Conservation (phyloP, 2,113 vertebrate genomes). For the Agelaius phoeniceus region DNA sequence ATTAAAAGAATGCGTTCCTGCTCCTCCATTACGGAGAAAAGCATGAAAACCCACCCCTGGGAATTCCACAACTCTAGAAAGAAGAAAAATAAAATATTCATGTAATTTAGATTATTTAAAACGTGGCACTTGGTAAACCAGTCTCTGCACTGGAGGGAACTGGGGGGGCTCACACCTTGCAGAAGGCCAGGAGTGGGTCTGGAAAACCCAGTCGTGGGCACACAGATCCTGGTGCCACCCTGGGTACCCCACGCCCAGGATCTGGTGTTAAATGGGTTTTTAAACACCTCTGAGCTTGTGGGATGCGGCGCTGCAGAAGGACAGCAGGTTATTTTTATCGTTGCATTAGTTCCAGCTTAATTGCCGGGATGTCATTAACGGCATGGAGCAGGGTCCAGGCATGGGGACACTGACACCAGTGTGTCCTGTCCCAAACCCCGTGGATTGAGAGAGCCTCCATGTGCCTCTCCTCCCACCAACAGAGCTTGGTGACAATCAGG, state of each 20-base stretch:
- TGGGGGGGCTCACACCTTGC: neutral
- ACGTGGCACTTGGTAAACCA: neutral
- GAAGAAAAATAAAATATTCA: neutral
- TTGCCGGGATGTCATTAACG: neutral
- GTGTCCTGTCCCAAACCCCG: neutral
- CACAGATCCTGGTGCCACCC: fast-evolving
- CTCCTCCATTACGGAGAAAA: neutral
- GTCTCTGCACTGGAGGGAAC: neutral
- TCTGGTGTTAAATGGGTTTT: neutral
- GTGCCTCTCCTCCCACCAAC: neutral
- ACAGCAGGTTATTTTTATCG: neutral
- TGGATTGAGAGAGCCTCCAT: fast-evolving
- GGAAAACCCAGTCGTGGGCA: fast-evolving
- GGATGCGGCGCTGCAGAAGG: neutral
- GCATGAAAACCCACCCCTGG: constrained; percentile 9
- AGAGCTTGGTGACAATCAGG: neutral
- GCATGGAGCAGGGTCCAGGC: neutral
- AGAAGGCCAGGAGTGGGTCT: neutral
- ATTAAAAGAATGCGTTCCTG: neutral
- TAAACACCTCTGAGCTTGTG: constrained; percentile 9
- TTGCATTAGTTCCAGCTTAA: neutral
- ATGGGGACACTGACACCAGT: fast-evolving
- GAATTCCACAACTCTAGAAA: constrained; percentile 3
- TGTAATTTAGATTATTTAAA: neutral
- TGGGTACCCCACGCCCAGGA: neutral